phyloP scores from a whole-genome alignment of 2,113 vertebrate species.

The Chascanopsetta lugubris region DNA sequence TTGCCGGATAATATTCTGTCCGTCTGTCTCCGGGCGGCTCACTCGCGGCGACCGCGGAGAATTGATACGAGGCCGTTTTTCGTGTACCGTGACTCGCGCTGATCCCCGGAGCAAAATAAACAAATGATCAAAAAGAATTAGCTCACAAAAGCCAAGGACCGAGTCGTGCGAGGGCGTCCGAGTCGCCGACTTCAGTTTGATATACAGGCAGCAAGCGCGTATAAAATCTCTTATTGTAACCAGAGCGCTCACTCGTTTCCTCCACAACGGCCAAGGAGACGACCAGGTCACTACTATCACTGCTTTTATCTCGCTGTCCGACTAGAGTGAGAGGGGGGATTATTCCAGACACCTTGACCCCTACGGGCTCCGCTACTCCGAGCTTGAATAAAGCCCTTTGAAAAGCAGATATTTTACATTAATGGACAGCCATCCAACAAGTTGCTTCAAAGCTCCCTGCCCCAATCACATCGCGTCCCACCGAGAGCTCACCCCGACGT shows the following conservation, averaged over 20 bases:
- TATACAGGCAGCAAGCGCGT: neutral
- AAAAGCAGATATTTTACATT: constrained; percentile 83
- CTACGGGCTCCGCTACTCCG: constrained; percentile 66
- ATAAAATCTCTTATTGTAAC: constrained; percentile 41
- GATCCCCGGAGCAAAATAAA: constrained; percentile 63
- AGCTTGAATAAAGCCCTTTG: constrained; percentile 81
- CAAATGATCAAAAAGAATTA: constrained; percentile 53
- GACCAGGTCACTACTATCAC: constrained; percentile 42
- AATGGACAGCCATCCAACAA: constrained; percentile 83
- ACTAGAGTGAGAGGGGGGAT: constrained; percentile 63
- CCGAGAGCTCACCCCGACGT: constrained; percentile 68
- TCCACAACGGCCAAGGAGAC: constrained; percentile 35
- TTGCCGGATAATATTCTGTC: constrained; percentile 69
- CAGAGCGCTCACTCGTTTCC: constrained; percentile 16
- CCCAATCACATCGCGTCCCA: constrained; percentile 80
- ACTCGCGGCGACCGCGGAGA: constrained; percentile 47
- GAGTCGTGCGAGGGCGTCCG: constrained; percentile 25
- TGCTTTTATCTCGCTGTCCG: constrained; percentile 43
- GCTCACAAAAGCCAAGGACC: constrained; percentile 36
- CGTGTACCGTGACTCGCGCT: constrained; percentile 38
- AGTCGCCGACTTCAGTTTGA: constrained; percentile 17
- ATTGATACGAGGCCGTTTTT: constrained; percentile 49
- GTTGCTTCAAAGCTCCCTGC: constrained; percentile 82
- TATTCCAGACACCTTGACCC: constrained; percentile 76
- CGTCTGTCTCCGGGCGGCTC: constrained; percentile 34